A percentile compares a stretch with the other conserved stretches of the same genome.
Conservation (phyloP, 2,797 vertebrate genomes). For the Falco novaeseelandiae region DNA sequence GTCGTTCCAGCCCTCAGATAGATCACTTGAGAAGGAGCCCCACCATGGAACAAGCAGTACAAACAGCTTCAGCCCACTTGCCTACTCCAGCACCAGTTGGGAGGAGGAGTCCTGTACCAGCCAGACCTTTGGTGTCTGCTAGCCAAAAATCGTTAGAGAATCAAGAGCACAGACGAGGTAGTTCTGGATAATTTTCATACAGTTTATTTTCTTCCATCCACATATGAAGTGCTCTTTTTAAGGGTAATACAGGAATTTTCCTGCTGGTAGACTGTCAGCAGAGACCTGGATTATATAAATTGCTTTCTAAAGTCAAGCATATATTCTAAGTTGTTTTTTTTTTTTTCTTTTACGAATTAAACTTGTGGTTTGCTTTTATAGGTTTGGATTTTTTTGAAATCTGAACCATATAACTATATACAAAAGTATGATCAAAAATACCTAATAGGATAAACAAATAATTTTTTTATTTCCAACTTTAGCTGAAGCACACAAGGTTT, state of each 20-base stretch:
- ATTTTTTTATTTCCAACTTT: conserved; percentile 67
- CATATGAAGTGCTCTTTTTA: background rate
- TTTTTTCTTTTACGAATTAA: background rate
- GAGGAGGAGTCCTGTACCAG: conserved; percentile 81
- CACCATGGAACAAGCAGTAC: conserved; percentile 83
- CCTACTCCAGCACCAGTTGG: conserved; percentile 78
- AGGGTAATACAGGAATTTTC: background rate
- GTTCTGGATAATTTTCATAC: background rate
- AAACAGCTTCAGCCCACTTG: conserved; percentile 79
- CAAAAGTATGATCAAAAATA: background rate
- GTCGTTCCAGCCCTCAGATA: conserved; percentile 83
- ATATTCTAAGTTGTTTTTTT: background rate
- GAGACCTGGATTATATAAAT: background rate
- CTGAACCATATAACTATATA: background rate
- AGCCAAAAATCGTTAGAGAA: conserved; percentile 88
- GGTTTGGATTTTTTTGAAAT: background rate
- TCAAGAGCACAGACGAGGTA: conserved; percentile 91
- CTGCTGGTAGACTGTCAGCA: background rate
- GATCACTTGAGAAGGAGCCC: conserved; percentile 86
- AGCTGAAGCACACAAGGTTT: conserved; percentile 86
- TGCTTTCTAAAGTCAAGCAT: background rate
- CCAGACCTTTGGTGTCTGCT: conserved; percentile 78
- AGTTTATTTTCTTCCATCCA: background rate
- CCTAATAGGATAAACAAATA: conserved; percentile 47
- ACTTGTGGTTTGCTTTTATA: background rate